Percentiles rank a stretch among this genome's conserved stretches.
Evolutionary conservation across 2,113 vertebrate genomes (phyloP).

Genomic region (Notothenia coriiceps): DNA sequence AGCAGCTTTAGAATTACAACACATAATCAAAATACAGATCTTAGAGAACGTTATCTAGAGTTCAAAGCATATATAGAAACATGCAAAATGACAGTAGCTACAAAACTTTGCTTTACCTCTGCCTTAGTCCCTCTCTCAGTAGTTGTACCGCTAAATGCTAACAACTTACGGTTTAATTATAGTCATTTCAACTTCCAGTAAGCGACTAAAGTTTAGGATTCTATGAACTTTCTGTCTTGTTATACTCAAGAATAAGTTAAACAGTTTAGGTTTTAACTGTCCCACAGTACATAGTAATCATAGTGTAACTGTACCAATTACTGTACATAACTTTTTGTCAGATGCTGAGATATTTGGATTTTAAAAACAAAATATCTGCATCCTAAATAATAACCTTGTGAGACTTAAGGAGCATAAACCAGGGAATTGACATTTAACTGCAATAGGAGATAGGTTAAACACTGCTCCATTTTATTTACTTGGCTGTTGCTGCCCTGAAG

Average conservation of each 20-base stretch:
- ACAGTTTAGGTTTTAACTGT: background rate
- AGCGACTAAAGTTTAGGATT: background rate
- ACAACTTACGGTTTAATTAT: background rate
- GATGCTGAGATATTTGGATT: background rate
- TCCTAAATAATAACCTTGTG: background rate
- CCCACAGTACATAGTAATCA: background rate
- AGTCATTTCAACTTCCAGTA: background rate
- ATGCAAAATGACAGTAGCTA: background rate
- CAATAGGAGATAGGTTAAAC: background rate
- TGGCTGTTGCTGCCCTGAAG: background rate
- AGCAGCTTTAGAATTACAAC: conserved; percentile 1
- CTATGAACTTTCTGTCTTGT: background rate
- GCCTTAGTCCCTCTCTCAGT: background rate
- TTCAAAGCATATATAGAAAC: background rate
- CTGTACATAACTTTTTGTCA: background rate
- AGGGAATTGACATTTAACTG: background rate
- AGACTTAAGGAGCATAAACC: background rate
- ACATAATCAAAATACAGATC: conserved; percentile 6
- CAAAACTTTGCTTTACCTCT: background rate
- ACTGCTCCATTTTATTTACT: conserved; percentile 11
- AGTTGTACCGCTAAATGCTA: background rate
- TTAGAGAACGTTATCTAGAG: background rate
- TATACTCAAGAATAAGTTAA: background rate
- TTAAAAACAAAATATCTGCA: background rate
- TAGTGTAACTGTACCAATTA: background rate